Evolutionary conservation across 2,888 invertebrate species (phyloP), one percentile per base, ranked within the genome.

Genomic region (Serrognathus titanus): DNA sequence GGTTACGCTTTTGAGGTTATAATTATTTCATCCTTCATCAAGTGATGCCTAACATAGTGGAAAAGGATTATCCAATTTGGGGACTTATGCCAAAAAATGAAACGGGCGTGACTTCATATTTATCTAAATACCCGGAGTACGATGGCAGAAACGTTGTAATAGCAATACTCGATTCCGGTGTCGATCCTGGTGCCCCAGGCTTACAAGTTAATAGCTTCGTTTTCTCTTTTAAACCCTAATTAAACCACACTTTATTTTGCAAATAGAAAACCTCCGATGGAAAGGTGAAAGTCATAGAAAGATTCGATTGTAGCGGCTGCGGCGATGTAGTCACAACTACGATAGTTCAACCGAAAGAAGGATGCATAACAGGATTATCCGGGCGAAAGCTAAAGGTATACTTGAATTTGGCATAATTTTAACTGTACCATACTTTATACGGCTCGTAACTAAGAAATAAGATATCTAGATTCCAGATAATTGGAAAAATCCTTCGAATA

Each of bases 151-250:
- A 89, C 69, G 89, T 93, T 51, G 81, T 91, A 64, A 96, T 99
- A 74, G 98, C 97, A 43, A 92, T 99, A 75, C 89, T 98, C 68
- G 99, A 99, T 80, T 97, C 97, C 2, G 98, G 98, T 7, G 93
- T 99, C 53, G 98, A 99, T 82, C 97, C 98, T 20, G 94, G 93
- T 47, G 96, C 96, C 7, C 86, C 90, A 62, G 98, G 98, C 60
- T 83, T 99, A 67, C 88, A 93, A 88, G 97, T 93, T 40, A 13
- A 40, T 40, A 13, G 1, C 1, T 6, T 6, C 13, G 0, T 8
- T 40, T 31, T 31, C 4, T 31, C 2, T 12, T 24, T 48, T 36
- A 48, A 35, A 12, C 5, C n/a, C 40, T 20, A 11, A 53, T 41
- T 40, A 51, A 31, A 20, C 55, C 16, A 7, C 11, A 20, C 40